Evolutionary conservation across 2,888 invertebrate genomes (phyloP), one percentile per base, ranked within the genome.

Genomic region (Omphaloscelis lunosa): DNA sequence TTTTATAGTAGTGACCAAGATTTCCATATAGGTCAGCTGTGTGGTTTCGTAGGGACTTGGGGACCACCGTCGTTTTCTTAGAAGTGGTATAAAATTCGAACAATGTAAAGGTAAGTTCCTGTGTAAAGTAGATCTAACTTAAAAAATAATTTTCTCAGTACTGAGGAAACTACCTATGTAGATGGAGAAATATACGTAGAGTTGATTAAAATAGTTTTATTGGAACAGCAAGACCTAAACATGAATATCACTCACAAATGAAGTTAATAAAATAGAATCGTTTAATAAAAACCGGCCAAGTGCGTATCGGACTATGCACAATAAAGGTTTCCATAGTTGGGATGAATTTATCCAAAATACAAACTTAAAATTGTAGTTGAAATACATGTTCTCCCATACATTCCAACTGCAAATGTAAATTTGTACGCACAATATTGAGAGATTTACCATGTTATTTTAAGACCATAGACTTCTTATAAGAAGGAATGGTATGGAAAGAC

Each of bases 11-110:
- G 0, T 20, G 53, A 53, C 53, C 53, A 48, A 58, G 45, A 68
- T 63, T 0, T 48, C 5, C 4, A 59, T 69, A 6, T 59, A 68
- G 53, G 34, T 56, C 41, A 51, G 8, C 2, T 1, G 29, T 29
- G n/a, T 58, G 3, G 53, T 11, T 15, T 20, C 45, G 2, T 34
- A 27, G 53, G 41, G 66, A 27, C 29, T 29, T 12, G 0, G 27
- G 29, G 58, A 45, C 48, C 59, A 62, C 41, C 63, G 11, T 58
- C 51, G 23, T 27, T 65, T 80, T 72, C 72, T 65, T 23, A 23
- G 51, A 72, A 80, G 12, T 41, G 1, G 5, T 27, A 23, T 59
- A 23, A 65, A 58, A 27, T 34, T 41, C 11, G 12, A 20, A 41
- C 27, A 58, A 51, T 74, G 1, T 17, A 56, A n/a, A 27, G 27